phyloP scores from a whole-genome alignment of 1,140 invertebrate genomes.

The Andrena cerasifolii region DNA sequence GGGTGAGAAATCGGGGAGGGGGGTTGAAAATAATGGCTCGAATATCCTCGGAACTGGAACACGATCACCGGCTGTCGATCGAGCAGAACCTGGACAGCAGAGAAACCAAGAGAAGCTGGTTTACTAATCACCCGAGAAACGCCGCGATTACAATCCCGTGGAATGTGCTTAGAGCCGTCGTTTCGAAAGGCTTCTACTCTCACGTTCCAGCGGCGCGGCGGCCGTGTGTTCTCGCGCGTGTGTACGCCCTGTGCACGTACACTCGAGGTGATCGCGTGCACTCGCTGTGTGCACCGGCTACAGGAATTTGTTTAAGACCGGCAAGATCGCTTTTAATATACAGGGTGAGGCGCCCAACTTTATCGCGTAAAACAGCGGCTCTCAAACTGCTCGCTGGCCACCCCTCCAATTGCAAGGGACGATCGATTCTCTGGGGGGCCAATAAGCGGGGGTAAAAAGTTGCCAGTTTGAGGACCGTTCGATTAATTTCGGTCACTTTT shows the following conservation, averaged over 20 bases:
- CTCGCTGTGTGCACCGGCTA: slow-evolving; percentile 6
- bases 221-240: slow-evolving; percentile 12
- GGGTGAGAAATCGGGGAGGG: too few species aligned
- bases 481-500: too few species aligned
- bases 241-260: slow-evolving; percentile 11
- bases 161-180: slow-evolving; percentile 75
- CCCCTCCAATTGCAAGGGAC: too few species aligned
- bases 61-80: slow-evolving; percentile 33
- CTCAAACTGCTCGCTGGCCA: too few species aligned
- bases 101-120: slow-evolving; percentile 64
- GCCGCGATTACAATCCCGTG: slow-evolving; percentile 76
- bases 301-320: slow-evolving; percentile 40
- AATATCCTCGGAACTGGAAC: slow-evolving; percentile 31
- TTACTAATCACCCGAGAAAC: slow-evolving; percentile 74
- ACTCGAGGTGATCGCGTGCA: slow-evolving; percentile 21
- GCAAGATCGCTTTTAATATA: slow-evolving; percentile 10
- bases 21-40: slow-evolving; percentile 13
- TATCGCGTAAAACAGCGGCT: not conserved
- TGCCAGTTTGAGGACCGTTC: too few species aligned
- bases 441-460: not conserved
- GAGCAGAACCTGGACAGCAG: slow-evolving; percentile 35
- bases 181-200: slow-evolving; percentile 77
- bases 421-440: not conserved
- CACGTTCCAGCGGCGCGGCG: slow-evolving; percentile 39
- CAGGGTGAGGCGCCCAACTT: slow-evolving; percentile 1